phyloP scores from a whole-genome alignment of 2,797 vertebrate species.

The Gobio occitaniae region DNA sequence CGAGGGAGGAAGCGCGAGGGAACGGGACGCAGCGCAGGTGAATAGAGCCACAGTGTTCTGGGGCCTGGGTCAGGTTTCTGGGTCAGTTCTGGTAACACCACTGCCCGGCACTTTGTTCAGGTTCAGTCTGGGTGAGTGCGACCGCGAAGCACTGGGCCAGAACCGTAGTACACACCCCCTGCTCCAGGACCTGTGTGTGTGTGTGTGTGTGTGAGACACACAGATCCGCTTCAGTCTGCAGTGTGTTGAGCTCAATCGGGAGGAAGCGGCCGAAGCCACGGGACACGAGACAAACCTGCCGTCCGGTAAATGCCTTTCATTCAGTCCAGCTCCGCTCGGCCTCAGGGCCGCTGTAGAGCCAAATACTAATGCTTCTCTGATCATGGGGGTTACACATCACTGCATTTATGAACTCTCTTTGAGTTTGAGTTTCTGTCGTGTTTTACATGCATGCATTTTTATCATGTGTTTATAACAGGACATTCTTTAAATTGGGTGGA shows the following conservation, averaged over 20 bases:
- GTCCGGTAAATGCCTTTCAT: constrained; percentile 50
- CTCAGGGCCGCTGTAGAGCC: neutral
- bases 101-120: constrained; percentile 58
- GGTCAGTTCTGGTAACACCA: constrained; percentile 59
- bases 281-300: constrained; percentile 28
- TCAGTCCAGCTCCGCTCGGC: neutral
- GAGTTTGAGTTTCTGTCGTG: no score
- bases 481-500: neutral
- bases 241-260: constrained; percentile 26
- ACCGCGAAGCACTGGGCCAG: constrained; percentile 61
- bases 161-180: constrained; percentile 55
- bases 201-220: neutral
- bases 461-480: neutral
- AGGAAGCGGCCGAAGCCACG: constrained; percentile 18
- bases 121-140: constrained; percentile 58
- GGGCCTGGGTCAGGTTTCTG: constrained; percentile 65
- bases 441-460: neutral
- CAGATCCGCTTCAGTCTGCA: neutral
- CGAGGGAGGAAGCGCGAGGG: constrained; percentile 24
- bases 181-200: neutral
- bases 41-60: constrained; percentile 55
- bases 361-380: neutral
- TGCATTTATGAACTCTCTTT: neutral
- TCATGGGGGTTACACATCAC: neutral
- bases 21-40: constrained; percentile 35